Evolutionary conservation across 1,140 invertebrate genomes (phyloP), one percentile per base, ranked within the genome.

Genomic region (Bombus difficillimus): DNA sequence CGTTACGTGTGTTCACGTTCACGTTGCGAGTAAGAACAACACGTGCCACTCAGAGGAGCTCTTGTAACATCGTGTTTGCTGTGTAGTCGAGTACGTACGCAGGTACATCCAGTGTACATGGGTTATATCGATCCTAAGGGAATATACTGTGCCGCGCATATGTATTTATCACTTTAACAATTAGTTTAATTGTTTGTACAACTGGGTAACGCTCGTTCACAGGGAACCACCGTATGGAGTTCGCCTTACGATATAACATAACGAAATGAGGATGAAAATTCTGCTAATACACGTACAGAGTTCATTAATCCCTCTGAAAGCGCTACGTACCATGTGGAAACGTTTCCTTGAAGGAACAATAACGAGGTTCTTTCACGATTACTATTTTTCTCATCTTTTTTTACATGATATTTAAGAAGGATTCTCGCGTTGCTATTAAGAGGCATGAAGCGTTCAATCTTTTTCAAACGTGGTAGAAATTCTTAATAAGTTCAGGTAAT

Each of bases 151-250:
- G 73, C 64, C 59, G 76, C 81, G 83, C 37, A 62, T 85, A 81
- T 85, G 84, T 86, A 88, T 89, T 89, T 89, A 88, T 89, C 89
- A 89, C 88, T 91, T 90, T 89, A 87, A 92, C 91, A 93, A 92
- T 93, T 92, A 93, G 86, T 87, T 89, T 92, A 92, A 93, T 92
- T 91, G 91, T 92, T 92, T 85, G 86, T 89, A 81, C 77, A 88
- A 83, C 88, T 88, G 88, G 85, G 88, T 88, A 79, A 89, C 88
- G 87, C 88, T 85, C 53, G 77, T 80, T 85, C 77, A 59, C 57
- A 53, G 83, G 8, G 41, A 73, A 80, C 32, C 32, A 59, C 43
- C 37, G 53, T 25, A 18, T 8, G 2, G 15, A 34, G 47, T 37
- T 37, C 15, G 47, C 43, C 25, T 10, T 25, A n/a, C 77, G 59